Conservation (phyloP, 35 echinoderm and acorn worm genomes). For the Holothuria glaberrima region DNA sequence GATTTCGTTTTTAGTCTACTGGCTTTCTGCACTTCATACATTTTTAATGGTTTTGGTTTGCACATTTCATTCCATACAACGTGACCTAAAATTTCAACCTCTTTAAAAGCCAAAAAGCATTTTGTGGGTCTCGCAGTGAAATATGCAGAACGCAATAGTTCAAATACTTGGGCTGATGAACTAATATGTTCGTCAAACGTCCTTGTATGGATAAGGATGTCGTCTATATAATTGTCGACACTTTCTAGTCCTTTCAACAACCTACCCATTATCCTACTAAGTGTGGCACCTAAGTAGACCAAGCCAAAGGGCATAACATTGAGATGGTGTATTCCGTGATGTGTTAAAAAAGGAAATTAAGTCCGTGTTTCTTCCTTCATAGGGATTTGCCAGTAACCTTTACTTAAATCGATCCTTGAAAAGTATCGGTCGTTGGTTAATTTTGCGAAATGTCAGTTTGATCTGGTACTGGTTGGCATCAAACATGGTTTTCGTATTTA, state of each 20-base stretch:
- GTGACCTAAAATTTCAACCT: constrained; percentile 75
- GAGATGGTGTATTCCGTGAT: constrained; percentile 45
- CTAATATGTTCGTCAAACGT: constrained; percentile 25
- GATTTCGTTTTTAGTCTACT: constrained; percentile 47
- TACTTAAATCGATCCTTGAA: constrained; percentile 33
- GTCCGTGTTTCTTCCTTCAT: neutral
- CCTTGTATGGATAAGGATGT: constrained; percentile 53
- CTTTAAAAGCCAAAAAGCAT: constrained; percentile 6
- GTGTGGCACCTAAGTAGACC: neutral
- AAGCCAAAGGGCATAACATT: constrained; percentile 28
- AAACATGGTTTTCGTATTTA: constrained; percentile 50
- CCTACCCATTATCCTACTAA: constrained; percentile 34
- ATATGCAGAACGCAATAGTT: constrained; percentile 1
- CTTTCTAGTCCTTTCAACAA: constrained; percentile 16
- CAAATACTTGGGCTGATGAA: neutral
- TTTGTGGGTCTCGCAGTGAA: constrained; percentile 27
- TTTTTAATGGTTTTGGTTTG: constrained; percentile 51
- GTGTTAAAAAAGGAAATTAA: constrained; percentile 30
- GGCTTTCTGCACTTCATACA: constrained; percentile 57
- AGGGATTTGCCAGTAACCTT: constrained; percentile 61
- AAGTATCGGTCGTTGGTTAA: constrained; percentile 40
- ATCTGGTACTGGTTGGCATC: constrained; percentile 45
- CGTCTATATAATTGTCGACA: constrained; percentile 60
- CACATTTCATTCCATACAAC: constrained; percentile 26
- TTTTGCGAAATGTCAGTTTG: constrained; percentile 33